Conservation (phyloP, 1,140 invertebrate species). For the Stegodyphus mimosarum region DNA sequence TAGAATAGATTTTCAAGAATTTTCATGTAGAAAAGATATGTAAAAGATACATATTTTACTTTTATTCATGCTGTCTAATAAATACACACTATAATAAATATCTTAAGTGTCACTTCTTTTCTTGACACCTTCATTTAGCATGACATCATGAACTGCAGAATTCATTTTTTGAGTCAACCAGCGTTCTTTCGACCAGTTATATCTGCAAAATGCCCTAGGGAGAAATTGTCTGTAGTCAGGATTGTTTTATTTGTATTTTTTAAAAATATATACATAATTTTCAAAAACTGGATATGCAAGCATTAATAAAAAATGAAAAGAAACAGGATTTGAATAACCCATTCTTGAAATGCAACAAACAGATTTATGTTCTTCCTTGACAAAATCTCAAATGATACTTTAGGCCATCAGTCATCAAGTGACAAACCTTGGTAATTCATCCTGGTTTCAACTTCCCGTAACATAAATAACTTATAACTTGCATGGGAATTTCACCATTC, state of each 20-base stretch:
- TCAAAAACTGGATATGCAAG: neutral
- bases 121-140: conserved; percentile 11
- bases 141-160: conserved; percentile 12
- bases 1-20: too few relatives aligned
- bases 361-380: too few relatives aligned
- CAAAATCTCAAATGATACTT: too few relatives aligned
- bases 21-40: too few relatives aligned
- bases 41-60: neutral
- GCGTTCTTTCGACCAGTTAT: conserved; percentile 25
- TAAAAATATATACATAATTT: neutral
- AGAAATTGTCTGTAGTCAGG: neutral
- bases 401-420: too few relatives aligned
- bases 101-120: neutral
- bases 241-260: neutral
- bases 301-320: neutral
- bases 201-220: conserved; percentile 29
- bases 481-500: too few relatives aligned
- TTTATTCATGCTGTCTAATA: neutral
- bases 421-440: too few relatives aligned
- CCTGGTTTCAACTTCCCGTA: too few relatives aligned
- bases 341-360: neutral
- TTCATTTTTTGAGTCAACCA: conserved; percentile 3
- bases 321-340: neutral
- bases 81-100: neutral
- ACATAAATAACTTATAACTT: too few relatives aligned